Percentiles rank a stretch among this genome's conserved stretches.
phyloP scores from a whole-genome alignment of 2,113 vertebrate species.

The Pteruthius melanotis region DNA sequence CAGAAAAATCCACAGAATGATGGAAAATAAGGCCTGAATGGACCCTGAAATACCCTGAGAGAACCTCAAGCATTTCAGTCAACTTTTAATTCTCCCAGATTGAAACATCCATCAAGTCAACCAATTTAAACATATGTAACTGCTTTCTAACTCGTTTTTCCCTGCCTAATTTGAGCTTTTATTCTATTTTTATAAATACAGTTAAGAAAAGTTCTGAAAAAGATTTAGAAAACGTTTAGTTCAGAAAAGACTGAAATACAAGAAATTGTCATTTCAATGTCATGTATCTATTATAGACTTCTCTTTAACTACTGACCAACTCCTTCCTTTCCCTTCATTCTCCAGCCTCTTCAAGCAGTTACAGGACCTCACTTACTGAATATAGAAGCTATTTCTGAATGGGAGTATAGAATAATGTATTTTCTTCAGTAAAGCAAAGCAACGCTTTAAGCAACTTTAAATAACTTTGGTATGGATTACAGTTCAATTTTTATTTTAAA shows the following conservation, averaged over 20 bases:
- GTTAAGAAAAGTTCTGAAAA: not conserved
- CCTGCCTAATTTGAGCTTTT: not conserved
- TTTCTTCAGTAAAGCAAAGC: not conserved
- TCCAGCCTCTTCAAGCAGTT: not conserved
- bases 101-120: not conserved
- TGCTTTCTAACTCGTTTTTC: not conserved
- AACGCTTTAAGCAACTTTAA: not conserved
- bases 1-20: not conserved
- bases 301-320: not conserved
- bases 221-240: not conserved
- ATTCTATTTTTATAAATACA: not conserved
- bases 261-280: not conserved
- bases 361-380: not conserved
- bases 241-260: not conserved
- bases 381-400: not conserved
- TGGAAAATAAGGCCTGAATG: not conserved
- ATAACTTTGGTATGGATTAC: not conserved
- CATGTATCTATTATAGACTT: not conserved
- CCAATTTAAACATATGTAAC: not conserved
- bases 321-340: not conserved
- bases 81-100: not conserved
- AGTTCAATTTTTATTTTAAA: not conserved
- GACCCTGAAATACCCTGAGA: not conserved
- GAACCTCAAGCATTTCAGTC: not conserved
- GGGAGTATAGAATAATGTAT: not conserved